Evolutionary conservation across 2,113 vertebrate species (phyloP), one percentile per base, ranked within the genome.

Genomic region (Pontoporia blainvillei): DNA sequence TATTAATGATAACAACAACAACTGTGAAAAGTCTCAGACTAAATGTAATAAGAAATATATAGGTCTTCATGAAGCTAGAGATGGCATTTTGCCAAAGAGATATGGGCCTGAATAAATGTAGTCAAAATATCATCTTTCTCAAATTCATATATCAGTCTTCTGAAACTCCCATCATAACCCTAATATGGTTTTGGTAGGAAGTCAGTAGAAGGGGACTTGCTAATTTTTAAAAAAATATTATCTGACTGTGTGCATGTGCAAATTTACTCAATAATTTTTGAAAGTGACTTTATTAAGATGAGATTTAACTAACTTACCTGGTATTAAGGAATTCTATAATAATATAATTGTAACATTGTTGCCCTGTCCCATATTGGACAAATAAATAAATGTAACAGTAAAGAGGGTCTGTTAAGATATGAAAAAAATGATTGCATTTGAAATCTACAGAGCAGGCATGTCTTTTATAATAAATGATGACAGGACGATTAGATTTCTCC

Each of bases 321-420:
- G 31, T 61, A 86, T 25, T 78, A 84, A 81, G 36, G 59, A 69
- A 73, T 91, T 78, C 29, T 79, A 27, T 66, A 64, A 66, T 79
- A 75, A 36, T 52, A 44, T 73, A 85, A 81, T 82, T 75, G 57
- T 93, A 93, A 87, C 18, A 49, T 75, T 73, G 29, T 49, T 15
- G 17, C 25, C 10, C 67, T 61, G 62, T 21, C 11, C 31, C 44
- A 83, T 62, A 54, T 67, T 54, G 27, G 84, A 57, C 44, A 92
- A 92, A 81, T 94, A 90, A 96, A 86, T 41, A 11, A 92, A 34
- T 71, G 76, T 71, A 83, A 90, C 12, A 75, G 27, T 82, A 64
- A 83, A 93, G 62, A 69, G 27, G 10, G 29, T 36, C 46, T 57
- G 17, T 75, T 86, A 82, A 81, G 49, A 46, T 44, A 66, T 12